Conservation (phyloP, 2,113 vertebrate species). For the Cyprinodon variegatus region DNA sequence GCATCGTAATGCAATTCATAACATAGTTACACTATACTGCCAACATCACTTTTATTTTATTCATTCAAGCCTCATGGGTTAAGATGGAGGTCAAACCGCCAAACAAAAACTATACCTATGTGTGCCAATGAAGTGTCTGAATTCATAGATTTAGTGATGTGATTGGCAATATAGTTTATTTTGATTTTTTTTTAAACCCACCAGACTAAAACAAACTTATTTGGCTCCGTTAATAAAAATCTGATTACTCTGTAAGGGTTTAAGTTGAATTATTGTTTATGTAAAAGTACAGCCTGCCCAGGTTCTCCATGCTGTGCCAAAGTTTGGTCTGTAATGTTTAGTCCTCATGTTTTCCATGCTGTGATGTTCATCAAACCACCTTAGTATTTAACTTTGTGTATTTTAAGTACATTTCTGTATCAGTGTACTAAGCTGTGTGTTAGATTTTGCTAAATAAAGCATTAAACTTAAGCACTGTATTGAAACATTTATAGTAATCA, state of each 20-base stretch:
- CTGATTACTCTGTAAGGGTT: not conserved
- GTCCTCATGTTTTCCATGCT: conserved; percentile 15
- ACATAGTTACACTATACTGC: no score
- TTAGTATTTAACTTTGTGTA: conserved; percentile 1
- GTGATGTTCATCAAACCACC: conserved; percentile 4
- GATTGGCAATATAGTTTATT: no score
- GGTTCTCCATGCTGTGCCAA: conserved; percentile 7
- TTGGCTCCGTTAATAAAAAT: not conserved
- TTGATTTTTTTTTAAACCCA: not conserved
- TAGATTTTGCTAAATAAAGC: conserved; percentile 2
- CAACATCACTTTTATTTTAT: no score
- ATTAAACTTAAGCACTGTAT: conserved; percentile 13
- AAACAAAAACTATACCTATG: no score
- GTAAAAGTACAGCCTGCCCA: conserved; percentile 15
- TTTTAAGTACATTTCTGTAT: conserved; percentile 13
- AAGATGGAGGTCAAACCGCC: no score
- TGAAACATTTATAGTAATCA: not conserved
- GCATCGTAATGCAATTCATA: no score
- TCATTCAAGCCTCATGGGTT: no score
- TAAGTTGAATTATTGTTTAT: not conserved
- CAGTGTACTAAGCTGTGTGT: conserved; percentile 21
- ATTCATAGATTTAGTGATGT: no score
- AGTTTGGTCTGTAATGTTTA: not conserved
- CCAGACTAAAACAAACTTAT: not conserved
- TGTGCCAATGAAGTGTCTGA: no score